These are phyloP conservation scores for Plumapathes pennacea DNA, from an alignment of 92 coral and sea anemone genomes.

Conservation along the genomic window DNA sequence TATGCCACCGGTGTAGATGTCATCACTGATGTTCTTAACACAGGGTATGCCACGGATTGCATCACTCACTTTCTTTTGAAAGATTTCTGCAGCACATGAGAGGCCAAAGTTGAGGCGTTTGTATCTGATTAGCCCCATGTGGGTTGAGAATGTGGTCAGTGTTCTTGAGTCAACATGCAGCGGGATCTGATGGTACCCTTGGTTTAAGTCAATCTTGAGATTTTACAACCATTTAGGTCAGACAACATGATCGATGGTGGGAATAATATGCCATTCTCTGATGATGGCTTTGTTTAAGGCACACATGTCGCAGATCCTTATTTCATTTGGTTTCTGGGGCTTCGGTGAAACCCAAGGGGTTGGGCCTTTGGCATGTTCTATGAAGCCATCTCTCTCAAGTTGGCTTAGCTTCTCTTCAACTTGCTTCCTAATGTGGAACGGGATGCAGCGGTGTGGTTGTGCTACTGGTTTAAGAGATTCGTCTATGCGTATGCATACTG, in stretches of 20 bases:
- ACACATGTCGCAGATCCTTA: constrained; percentile 74
- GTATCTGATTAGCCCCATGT: constrained; percentile 40
- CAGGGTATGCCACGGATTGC: constrained; percentile 49
- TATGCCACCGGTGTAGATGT: constrained; percentile 37
- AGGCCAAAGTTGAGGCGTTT: constrained; percentile 54
- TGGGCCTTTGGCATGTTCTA: constrained; percentile 48
- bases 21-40: constrained; percentile 57
- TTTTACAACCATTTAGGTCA: constrained; percentile 49
- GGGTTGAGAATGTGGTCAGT: constrained; percentile 55
- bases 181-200: constrained; percentile 54
- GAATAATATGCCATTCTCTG: constrained; percentile 55
- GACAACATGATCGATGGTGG: constrained; percentile 54
- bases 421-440: constrained; percentile 52
- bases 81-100: constrained; percentile 57
- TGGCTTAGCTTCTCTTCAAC: constrained; percentile 29
- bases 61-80: constrained; percentile 49
- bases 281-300: constrained; percentile 49
- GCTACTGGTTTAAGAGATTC: constrained; percentile 49
- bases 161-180: constrained; percentile 45
- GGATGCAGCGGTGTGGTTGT: constrained; percentile 47
- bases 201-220: constrained; percentile 56
- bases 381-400: constrained; percentile 35
- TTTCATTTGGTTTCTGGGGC: constrained; percentile 46
- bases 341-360: constrained; percentile 69
- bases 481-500: constrained; percentile 49